Evolutionary conservation across 2,113 vertebrate genomes (phyloP).

Genomic region (Ptyas mucosa): DNA sequence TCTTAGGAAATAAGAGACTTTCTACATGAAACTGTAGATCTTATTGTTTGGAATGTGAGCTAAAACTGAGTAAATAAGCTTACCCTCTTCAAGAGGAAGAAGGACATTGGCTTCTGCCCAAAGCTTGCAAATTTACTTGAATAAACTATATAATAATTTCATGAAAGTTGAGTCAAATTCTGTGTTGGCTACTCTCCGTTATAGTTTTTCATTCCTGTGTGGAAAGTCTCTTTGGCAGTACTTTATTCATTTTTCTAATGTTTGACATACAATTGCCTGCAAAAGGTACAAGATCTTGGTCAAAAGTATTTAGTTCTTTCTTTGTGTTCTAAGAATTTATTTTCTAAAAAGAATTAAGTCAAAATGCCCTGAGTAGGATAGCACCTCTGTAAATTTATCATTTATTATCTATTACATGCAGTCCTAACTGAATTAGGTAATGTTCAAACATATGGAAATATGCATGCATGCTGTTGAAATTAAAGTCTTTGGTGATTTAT

Average conservation of each 20-base stretch:
- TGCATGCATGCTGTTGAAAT: conserved; percentile 94
- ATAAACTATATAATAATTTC: neutral
- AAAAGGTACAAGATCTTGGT: neutral
- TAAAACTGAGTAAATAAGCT: neutral
- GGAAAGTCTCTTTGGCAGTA: neutral
- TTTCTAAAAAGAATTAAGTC: neutral
- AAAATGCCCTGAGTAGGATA: neutral
- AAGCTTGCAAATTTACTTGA: neutral
- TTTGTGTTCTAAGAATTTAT: neutral
- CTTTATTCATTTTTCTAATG: neutral
- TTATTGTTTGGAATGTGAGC: neutral
- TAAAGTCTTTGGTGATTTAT: conserved; percentile 73
- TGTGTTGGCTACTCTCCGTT: neutral
- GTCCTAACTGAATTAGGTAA: neutral
- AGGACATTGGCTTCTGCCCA: neutral
- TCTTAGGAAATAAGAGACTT: neutral
- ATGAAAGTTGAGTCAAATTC: neutral
- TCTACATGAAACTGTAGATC: neutral
- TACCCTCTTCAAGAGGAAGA: neutral
- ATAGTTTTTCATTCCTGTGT: neutral
- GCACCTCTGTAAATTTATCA: neutral
- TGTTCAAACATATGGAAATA: neutral
- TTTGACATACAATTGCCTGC: neutral
- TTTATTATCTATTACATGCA: neutral
- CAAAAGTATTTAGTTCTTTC: neutral